These are phyloP conservation scores for Anastrepha ludens DNA, from an alignment of 1,140 invertebrate species.

Conservation along the genomic window DNA sequence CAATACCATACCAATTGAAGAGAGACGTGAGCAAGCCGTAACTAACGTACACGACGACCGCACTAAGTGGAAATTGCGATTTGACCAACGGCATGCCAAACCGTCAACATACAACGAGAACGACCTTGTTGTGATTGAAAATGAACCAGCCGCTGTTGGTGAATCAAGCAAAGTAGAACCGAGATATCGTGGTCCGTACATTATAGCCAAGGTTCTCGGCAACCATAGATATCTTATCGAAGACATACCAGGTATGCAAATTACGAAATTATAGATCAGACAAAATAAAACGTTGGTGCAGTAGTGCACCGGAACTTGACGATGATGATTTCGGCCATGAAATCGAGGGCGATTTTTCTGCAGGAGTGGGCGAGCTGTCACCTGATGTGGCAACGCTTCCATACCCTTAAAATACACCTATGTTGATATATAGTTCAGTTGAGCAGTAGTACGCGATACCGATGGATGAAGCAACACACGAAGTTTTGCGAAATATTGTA, in stretches of 20 bases:
- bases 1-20: not conserved
- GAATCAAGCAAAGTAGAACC: slow-evolving; percentile 31
- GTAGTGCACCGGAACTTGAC: no score
- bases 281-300: no score
- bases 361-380: no score
- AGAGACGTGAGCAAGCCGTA: not conserved
- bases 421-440: no score
- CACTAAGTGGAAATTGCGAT: slow-evolving; percentile 1
- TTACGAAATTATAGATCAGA: not conserved
- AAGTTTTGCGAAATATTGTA: no score
- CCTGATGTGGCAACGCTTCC: no score
- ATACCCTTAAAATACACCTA: no score
- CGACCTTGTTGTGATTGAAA: not conserved
- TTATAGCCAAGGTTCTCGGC: not conserved
- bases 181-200: slow-evolving; percentile 13
- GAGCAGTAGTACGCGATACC: no score
- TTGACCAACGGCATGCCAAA: not conserved
- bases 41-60: not conserved
- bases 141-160: not conserved
- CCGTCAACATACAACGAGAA: not conserved
- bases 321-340: no score
- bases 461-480: no score
- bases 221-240: slow-evolving; percentile 11
- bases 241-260: no score
- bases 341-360: no score